These are phyloP conservation scores for Hystrix cristata DNA, from an alignment of 2,113 vertebrate species.

Conservation along the genomic window DNA sequence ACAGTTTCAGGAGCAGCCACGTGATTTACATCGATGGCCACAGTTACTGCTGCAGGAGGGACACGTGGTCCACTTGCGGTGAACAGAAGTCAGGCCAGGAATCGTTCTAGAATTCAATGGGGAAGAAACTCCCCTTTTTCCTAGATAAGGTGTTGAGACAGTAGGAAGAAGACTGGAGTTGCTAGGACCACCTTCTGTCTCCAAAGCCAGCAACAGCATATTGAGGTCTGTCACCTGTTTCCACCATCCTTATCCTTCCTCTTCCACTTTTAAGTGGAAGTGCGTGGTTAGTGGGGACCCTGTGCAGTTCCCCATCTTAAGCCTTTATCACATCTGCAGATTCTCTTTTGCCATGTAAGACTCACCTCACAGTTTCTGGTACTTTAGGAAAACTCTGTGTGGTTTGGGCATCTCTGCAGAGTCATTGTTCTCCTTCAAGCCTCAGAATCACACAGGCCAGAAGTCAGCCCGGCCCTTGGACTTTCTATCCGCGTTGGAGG, in stretches of 20 bases:
- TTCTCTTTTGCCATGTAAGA: not conserved
- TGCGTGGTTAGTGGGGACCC: not conserved
- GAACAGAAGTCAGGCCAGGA: not conserved
- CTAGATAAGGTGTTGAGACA: not conserved
- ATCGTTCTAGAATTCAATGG: not conserved
- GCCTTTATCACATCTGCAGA: not conserved
- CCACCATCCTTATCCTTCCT: not conserved
- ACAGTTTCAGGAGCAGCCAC: not conserved
- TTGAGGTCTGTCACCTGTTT: not conserved
- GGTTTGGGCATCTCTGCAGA: not conserved
- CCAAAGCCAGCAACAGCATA: not conserved
- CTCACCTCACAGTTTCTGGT: not conserved
- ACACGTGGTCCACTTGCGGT: not conserved
- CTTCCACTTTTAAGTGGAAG: not conserved
- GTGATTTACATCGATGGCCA: not conserved
- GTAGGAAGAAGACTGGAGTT: not conserved
- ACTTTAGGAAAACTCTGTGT: not conserved
- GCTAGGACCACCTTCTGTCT: not conserved
- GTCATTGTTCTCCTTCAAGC: not conserved
- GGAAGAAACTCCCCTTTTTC: not conserved
- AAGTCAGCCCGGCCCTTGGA: not conserved
- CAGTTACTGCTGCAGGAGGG: not conserved
- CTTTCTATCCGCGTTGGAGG: not conserved
- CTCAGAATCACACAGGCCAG: not conserved
- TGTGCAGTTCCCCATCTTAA: not conserved